A percentile compares a stretch with the other conserved stretches of the same genome.
Evolutionary conservation across 2,888 invertebrate genomes (phyloP).

Genomic region (Agrotis clavis): DNA sequence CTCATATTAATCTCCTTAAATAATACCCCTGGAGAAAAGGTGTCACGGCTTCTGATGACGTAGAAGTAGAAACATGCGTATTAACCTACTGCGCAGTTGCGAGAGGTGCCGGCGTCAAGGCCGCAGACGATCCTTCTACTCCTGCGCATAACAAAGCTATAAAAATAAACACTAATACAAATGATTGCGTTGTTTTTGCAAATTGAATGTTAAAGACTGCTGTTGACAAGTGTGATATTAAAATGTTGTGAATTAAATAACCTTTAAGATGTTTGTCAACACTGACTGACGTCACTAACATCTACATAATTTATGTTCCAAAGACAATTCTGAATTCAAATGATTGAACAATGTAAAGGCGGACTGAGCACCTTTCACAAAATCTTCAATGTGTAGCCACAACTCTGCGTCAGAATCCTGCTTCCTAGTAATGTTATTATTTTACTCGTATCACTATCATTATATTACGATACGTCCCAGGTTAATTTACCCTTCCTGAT

Average conservation of each 20-base stretch:
- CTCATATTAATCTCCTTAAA: slow-evolving; percentile 10
- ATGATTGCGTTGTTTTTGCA: slow-evolving; percentile 28
- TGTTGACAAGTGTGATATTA: slow-evolving; percentile 9
- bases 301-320: not conserved
- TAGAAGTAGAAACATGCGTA: not conserved
- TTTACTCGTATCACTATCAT: too few relatives aligned
- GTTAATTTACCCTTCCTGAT: not conserved
- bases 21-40: slow-evolving; percentile 28
- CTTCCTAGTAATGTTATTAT: too few relatives aligned
- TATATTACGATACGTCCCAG: too few relatives aligned
- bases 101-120: slow-evolving; percentile 68
- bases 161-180: slow-evolving; percentile 54
- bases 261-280: slow-evolving; percentile 19
- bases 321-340: not conserved
- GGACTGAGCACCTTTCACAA: too few relatives aligned
- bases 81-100: slow-evolving; percentile 38
- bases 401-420: too few relatives aligned
- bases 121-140: slow-evolving; percentile 67
- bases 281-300: not conserved
- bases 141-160: slow-evolving; percentile 72
- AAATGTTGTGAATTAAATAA: slow-evolving; percentile 10
- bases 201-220: slow-evolving; percentile 17
- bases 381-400: too few relatives aligned
- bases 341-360: too few relatives aligned
- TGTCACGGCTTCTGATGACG: slow-evolving; percentile 17